Conservation (phyloP, 2,888 invertebrate species). For the Deroplatys truncata region DNA sequence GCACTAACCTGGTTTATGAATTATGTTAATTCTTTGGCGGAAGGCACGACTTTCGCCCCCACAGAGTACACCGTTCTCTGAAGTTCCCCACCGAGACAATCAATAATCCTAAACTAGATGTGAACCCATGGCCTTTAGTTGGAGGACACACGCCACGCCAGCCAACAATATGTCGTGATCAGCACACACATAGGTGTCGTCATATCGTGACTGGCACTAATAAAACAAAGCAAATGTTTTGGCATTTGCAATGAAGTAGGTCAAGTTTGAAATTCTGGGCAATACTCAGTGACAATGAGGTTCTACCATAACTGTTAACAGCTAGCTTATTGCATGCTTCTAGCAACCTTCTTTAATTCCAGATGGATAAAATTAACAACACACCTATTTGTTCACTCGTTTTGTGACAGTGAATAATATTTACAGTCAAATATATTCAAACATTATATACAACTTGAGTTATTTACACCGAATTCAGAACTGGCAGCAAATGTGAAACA, state of each 20-base stretch:
- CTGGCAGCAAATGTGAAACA: too few species aligned
- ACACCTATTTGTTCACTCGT: too few species aligned
- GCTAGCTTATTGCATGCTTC: too few species aligned
- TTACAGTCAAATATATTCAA: too few species aligned
- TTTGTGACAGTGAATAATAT: too few species aligned
- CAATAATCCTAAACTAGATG: neutral
- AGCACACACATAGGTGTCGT: neutral
- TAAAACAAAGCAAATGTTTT: neutral
- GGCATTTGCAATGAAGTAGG: neutral
- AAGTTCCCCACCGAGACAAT: neutral
- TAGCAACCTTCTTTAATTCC: too few species aligned
- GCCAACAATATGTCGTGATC: neutral
- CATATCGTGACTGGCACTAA: neutral
- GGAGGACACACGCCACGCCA: neutral
- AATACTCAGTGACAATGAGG: neutral
- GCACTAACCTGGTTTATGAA: neutral
- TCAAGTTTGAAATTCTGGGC: neutral
- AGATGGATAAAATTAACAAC: too few species aligned
- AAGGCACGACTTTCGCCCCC: neutral
- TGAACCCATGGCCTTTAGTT: neutral
- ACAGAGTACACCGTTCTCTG: neutral
- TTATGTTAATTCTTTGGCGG: neutral
- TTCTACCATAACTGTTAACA: neutral
- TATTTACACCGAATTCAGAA: too few species aligned
- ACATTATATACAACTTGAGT: too few species aligned